Evolutionary conservation across 2,888 invertebrate genomes (phyloP).

Genomic region (Poecilobothrus nobilitatus): DNA sequence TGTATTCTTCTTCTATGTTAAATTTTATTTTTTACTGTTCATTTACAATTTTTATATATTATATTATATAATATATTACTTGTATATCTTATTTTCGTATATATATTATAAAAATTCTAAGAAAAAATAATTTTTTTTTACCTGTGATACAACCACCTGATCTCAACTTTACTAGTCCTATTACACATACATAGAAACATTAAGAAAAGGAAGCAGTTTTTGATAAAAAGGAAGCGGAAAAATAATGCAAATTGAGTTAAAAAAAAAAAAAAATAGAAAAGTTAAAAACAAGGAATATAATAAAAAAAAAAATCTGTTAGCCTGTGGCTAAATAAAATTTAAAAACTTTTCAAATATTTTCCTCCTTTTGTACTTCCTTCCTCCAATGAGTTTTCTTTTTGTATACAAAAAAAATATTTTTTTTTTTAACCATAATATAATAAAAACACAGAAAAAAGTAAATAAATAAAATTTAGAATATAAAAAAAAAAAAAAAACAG

Average conservation of each 20-base stretch:
- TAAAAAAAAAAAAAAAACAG: too few relatives aligned
- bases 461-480: neutral
- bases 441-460: neutral
- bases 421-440: neutral
- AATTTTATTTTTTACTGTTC: too few relatives aligned
- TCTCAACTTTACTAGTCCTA: neutral
- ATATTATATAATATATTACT: too few relatives aligned
- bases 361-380: neutral
- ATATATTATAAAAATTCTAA: neutral
- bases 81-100: too few relatives aligned
- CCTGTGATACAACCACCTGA: neutral
- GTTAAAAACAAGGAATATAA: neutral
- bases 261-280: neutral
- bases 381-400: neutral
- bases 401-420: too few relatives aligned
- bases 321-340: constrained; percentile 3
- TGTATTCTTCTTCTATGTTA: too few relatives aligned
- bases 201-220: neutral
- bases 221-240: neutral
- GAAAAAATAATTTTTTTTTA: neutral
- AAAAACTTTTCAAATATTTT: constrained; percentile 1
- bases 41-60: too few relatives aligned
- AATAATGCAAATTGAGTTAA: neutral
- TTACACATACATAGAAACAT: neutral
- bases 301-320: neutral